phyloP scores from a whole-genome alignment of 2,797 vertebrate genomes.

The Neoniphon sammara region DNA sequence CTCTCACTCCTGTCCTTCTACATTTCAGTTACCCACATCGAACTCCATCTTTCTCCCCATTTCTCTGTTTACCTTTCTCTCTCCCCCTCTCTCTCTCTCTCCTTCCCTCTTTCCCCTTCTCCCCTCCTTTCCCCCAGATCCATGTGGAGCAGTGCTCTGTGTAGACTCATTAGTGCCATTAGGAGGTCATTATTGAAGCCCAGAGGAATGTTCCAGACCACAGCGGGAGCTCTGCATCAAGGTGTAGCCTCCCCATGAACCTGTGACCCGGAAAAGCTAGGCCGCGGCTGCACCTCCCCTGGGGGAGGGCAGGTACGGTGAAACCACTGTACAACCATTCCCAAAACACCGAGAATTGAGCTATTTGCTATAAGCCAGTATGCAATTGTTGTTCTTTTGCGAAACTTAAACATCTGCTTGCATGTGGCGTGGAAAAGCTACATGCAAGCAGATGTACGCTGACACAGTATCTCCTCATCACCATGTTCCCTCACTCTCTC shows the following conservation, averaged over 20 bases:
- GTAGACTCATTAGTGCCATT: conserved; percentile 79
- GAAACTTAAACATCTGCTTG: not conserved
- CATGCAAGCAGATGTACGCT: conserved; percentile 5
- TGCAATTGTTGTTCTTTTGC: not conserved
- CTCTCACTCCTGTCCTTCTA: conserved; percentile 30
- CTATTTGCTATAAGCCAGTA: not conserved
- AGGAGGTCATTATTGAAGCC: conserved; percentile 74
- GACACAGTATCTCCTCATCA: conserved; percentile 25
- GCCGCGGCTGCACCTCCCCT: not conserved
- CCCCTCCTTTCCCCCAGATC: conserved; percentile 12
- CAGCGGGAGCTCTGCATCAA: conserved; percentile 65
- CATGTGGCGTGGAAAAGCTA: not conserved
- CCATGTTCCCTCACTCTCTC: conserved; percentile 29
- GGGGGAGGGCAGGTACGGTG: conserved; percentile 29
- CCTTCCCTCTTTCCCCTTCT: not conserved
- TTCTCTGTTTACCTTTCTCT: conserved; percentile 60
- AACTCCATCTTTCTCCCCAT: conserved; percentile 38
- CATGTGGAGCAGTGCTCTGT: conserved; percentile 48
- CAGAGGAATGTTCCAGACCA: conserved; percentile 69
- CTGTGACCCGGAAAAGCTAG: conserved; percentile 50
- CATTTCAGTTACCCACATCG: conserved; percentile 48
- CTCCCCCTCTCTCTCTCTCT: not conserved
- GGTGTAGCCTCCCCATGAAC: conserved; percentile 62
- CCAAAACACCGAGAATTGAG: not conserved
- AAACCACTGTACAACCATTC: conserved; percentile 2